Evolutionary conservation across 2,797 vertebrate species (phyloP), one percentile per base, ranked within the genome.

Genomic region (Threskiornis aethiopicus): DNA sequence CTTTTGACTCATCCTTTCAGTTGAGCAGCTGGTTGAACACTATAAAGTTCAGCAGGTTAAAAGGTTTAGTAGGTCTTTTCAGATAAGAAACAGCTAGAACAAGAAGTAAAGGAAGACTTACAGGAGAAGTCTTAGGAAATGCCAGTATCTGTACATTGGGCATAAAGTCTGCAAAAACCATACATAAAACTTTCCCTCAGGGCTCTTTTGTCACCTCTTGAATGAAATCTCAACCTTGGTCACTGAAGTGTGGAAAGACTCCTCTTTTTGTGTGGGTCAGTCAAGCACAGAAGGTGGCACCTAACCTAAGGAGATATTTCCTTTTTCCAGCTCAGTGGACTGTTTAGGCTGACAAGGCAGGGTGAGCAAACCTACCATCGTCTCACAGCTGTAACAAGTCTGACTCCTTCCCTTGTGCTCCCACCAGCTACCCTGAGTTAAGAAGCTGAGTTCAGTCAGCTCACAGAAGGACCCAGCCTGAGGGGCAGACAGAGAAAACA

Each of bases 401-500:
- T 2, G 2, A 2, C 7, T 52, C 20, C 21, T 57, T 83, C 28
- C 5, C 17, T 7, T 66, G 47, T 51, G 13, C 4, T 84, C 44
- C 1, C 2, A 20, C 8, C 35, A 69, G 39, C 20, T 42, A 17
- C 13, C 9, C 16, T 3, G 2, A 59, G 13, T 64, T 31, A 25
- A 57, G 42, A 25, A 35, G 13, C 13, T 37, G 31, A 24, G 10
- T 24, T 52, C 55, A 37, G 5, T 10, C 44, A 55, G 16, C 13
- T 64, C 7, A 11, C 5, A 35, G 47, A 28, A 41, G 35, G 19
- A 35, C 11, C 2, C 33, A 1, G 0, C 5, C 21, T 3, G 0
- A 15, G 6, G 4, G 2, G 9, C 3, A 69, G 35, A 18, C 24
- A 10, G 26, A 4, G 33, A 18, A 16, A 8, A 19, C 22, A 55